A percentile compares a stretch with the other conserved stretches of the same genome.
Evolutionary conservation across 2,797 vertebrate species (phyloP).

Genomic region (Phalloptychus januarius): DNA sequence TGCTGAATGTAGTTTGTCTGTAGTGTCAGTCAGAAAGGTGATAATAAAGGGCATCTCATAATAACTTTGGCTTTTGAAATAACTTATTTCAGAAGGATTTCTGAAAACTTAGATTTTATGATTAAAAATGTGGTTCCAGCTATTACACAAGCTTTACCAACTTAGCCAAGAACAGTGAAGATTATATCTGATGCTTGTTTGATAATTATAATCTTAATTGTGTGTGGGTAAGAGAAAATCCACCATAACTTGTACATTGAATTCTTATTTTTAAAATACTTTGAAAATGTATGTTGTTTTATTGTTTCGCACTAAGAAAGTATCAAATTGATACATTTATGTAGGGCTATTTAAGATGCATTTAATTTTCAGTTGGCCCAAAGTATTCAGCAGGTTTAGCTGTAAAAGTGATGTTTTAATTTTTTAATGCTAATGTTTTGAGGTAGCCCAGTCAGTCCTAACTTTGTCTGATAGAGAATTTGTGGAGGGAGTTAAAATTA

Average conservation of each 20-base stretch:
- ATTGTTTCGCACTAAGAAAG: too few species aligned
- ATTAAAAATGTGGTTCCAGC: neutral
- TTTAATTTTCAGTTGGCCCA: too few species aligned
- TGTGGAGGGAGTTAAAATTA: neutral
- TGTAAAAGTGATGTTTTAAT: too few species aligned
- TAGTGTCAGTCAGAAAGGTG: neutral
- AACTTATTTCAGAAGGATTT: neutral
- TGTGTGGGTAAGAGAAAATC: neutral
- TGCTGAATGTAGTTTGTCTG: neutral
- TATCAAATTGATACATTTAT: too few species aligned
- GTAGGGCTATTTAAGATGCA: too few species aligned
- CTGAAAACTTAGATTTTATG: neutral
- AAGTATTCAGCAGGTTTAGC: too few species aligned
- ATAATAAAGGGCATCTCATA: neutral
- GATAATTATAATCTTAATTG: neutral
- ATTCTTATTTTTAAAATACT: neutral
- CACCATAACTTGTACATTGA: neutral
- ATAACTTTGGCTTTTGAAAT: neutral
- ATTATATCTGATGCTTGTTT: neutral
- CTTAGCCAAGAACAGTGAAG: neutral
- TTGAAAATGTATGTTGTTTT: neutral
- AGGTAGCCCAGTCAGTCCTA: neutral
- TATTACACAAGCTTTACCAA: neutral
- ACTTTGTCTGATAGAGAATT: neutral
- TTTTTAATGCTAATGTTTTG: neutral